Base-by-base conservation (phyloP, 1,140 invertebrate genomes). In the Psix sp. region DNA sequence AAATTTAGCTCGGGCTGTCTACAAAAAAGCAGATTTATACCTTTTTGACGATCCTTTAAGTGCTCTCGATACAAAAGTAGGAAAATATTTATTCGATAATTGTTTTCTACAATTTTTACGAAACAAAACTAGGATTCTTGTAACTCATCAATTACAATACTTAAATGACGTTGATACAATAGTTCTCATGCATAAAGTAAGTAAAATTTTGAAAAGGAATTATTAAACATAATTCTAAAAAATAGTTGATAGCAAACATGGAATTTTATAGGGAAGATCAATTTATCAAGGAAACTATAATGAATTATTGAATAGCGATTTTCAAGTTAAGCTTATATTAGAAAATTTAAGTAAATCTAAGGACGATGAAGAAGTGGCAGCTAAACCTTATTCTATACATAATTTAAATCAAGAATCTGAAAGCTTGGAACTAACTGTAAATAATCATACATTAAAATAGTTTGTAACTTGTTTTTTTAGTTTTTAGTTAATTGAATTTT, bases 141-240 rank as follows among this genome's bases (percentile, higher is more conserved):
- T 94, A 1, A 96, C 94, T 2, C 94, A 96, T 88, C 94, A 96
- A 77, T 82, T 95, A 17, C 94, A 96, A 68, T 94, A 92, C 77
- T 82, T 96, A 0, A 90, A 91, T 77, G 87, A 90, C 40, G 92
- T 91, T 0, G 91, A 94, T 76, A 87, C 90, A 51, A 95, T 98
- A 68, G 85, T 96, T 9, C 90, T 95, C 9, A 78, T 96, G 13
- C 91, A 95, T 77, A 90, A 92, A 75, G 92, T 92, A 82, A 87
- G 76, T 26, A 24, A 24, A 24, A 24, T 24, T 24, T 24, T 5
- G 21, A 5, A 5, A 24, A 24, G 4, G 4, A 24, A 4, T 24
- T 24, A 5, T 9, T 9, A 24, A 24, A 5, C 9, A 4, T 5
- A 24, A 24, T 5, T 5, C 4, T 24, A 24, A 5, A 24, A 24